phyloP scores from a whole-genome alignment of 1,140 invertebrate genomes.

The Lepidurus apus region DNA sequence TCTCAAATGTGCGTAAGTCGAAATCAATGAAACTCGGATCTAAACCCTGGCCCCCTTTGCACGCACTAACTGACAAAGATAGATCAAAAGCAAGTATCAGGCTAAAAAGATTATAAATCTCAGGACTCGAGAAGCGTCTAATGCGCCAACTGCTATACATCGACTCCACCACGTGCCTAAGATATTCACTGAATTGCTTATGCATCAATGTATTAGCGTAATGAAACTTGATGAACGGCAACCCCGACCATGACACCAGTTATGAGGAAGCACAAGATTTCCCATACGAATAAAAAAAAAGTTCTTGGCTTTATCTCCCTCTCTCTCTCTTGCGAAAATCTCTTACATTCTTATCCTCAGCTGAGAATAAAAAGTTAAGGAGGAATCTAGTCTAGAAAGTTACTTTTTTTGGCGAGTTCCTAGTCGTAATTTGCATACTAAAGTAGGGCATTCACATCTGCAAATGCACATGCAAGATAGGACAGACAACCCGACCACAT shows the following conservation, averaged over 20 bases:
- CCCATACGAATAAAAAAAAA: not conserved
- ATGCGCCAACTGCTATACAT: not conserved
- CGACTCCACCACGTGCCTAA: not conserved
- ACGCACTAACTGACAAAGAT: not conserved
- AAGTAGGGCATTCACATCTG: slow-evolving; percentile 10
- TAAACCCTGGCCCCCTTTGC: not conserved
- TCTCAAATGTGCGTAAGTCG: not conserved
- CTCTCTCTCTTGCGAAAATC: not conserved
- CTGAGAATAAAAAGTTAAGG: not conserved
- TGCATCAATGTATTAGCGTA: not conserved
- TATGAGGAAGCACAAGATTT: not conserved
- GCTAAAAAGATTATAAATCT: not conserved
- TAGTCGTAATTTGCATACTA: slow-evolving; percentile 3
- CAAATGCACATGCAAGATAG: slow-evolving; percentile 7
- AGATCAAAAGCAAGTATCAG: not conserved
- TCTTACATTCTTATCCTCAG: not conserved
- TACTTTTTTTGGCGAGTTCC: not conserved
- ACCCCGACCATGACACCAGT: not conserved
- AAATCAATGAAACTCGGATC: not conserved
- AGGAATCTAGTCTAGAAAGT: not conserved
- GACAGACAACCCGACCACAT: not conserved
- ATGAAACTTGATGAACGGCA: no score
- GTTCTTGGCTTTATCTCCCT: not conserved
- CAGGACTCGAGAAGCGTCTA: not conserved
- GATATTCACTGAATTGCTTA: not conserved